Evolutionary conservation across 2,797 vertebrate species (phyloP), one percentile per base, ranked within the genome.

Genomic region (Bradypodion pumilum): DNA sequence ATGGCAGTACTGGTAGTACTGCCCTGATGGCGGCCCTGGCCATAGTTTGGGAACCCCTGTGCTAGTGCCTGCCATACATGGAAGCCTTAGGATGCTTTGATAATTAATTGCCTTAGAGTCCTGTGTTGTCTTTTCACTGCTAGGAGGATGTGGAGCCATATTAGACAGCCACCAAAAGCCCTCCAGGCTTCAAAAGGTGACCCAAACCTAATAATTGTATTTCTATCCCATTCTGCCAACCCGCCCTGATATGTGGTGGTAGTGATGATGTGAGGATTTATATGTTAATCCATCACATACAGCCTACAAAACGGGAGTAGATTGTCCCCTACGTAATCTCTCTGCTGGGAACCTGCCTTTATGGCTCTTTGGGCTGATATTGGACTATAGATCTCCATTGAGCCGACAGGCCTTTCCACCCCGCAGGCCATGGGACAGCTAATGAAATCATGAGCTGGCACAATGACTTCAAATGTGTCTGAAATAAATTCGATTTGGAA

Each of bases 401-500:
- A 52, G 79, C 65, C 32, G 84, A 85, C 84, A 85, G 84, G 79
- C 66, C 42, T 85, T 85, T 81, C 84, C 65, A 85, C 73, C 74
- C 84, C 21, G 56, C 74, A 7, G 84, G 84, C 79, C 79, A 77
- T 77, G 74, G 84, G 79, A 74, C 65, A 10, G 84, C 65, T 85
- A 85, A 85, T 85, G 79, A 85, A 85, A 85, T 85, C 84, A 85
- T 46, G 42, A 77, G 79, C 79, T 81, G 84, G 79, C 80, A 81
- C 73, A 85, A 70, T 77, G 84, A 76, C 74, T 85, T 85, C 79
- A 81, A 85, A 85, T 85, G 84, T 85, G 84, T 79, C 79, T 85
- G 84, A 85, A 85, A 85, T 81, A 85, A 85, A 85, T 85, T 85
- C 65, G 65, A 81, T 85, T 85, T 85, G 79, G 79, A 81, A 21